Evolutionary conservation across 2,113 vertebrate genomes (phyloP).

Genomic region (Globicephala melas): DNA sequence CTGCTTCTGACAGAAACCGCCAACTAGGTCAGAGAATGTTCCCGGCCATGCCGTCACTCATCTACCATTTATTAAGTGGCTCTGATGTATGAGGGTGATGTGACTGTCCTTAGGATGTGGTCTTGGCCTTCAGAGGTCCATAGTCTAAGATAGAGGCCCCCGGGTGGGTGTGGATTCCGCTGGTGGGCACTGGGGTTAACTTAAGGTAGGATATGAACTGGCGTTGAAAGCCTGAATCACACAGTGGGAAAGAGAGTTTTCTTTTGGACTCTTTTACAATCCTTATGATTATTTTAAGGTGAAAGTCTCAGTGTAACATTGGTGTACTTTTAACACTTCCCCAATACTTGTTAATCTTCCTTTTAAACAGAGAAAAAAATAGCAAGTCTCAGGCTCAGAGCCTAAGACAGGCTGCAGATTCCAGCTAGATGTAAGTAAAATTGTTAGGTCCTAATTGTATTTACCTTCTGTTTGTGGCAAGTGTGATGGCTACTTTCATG

Average conservation of each 20-base stretch:
- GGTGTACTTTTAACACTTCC: neutral
- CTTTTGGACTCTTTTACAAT: neutral
- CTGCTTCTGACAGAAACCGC: slow-evolving; percentile 7
- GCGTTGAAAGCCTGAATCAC: neutral
- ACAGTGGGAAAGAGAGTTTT: neutral
- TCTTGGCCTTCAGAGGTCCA: neutral
- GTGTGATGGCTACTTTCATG: neutral
- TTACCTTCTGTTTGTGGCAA: neutral
- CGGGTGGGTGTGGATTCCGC: neutral
- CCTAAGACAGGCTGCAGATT: neutral
- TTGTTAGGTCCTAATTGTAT: neutral
- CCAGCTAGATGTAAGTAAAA: neutral
- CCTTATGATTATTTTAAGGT: neutral
- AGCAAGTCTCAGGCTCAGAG: neutral
- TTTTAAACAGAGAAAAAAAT: neutral
- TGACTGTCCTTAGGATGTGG: neutral
- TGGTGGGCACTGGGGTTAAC: neutral
- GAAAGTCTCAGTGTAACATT: neutral
- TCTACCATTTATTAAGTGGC: neutral
- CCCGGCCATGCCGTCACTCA: neutral
- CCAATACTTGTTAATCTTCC: neutral
- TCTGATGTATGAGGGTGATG: neutral
- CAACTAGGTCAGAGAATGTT: slow-evolving; percentile 49
- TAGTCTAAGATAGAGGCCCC: neutral
- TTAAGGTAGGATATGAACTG: neutral